Conservation (phyloP, 2,888 invertebrate genomes). For the Drosophila neutralis region DNA sequence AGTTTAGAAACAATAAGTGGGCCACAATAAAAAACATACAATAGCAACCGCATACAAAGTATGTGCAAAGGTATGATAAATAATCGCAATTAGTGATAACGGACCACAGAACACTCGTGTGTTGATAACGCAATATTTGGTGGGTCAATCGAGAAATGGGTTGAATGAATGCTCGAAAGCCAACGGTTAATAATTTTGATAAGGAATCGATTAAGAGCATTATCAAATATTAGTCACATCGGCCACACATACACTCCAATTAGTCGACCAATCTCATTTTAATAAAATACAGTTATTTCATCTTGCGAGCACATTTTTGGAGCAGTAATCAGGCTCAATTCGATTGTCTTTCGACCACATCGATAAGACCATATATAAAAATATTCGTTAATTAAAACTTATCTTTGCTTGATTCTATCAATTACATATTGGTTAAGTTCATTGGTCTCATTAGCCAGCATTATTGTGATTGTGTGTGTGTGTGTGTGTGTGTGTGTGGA, state of each 20-base stretch:
- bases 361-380: background rate
- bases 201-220: background rate
- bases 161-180: conserved; percentile 1
- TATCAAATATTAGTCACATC: background rate
- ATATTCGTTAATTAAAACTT: background rate
- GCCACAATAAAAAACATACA: background rate
- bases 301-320: background rate
- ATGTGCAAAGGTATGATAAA: background rate
- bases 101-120: background rate
- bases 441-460: conserved; percentile 25
- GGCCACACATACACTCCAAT: background rate
- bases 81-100: conserved; percentile 10
- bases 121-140: conserved; percentile 3
- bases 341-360: background rate
- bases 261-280: background rate
- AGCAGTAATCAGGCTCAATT: background rate
- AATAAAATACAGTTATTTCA: background rate
- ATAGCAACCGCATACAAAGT: background rate
- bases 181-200: background rate
- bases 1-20: background rate
- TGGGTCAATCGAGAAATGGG: background rate
- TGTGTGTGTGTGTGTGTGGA: background rate
- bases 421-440: conserved; percentile 16
- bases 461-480: background rate
- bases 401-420: conserved; percentile 1